Percentiles rank a stretch among this genome's conserved stretches.
These are phyloP conservation scores for Cephalopterus ornatus DNA, from an alignment of 2,113 vertebrate genomes.

Conservation along the genomic window DNA sequence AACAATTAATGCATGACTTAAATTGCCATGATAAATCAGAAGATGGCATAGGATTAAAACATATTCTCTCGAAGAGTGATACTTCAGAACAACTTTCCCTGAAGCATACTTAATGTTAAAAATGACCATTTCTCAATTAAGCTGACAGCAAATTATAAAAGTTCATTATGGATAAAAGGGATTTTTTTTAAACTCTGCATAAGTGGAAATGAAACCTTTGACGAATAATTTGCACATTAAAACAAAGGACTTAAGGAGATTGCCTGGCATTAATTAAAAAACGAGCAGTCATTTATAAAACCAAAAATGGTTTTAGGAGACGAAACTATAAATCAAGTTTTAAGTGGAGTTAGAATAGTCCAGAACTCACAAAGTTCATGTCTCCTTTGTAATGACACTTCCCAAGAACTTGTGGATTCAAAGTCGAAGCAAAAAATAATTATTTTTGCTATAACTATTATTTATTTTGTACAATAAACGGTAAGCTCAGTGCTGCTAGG, in stretches of 20 bases:
- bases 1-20: background rate
- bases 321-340: background rate
- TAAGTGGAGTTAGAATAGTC: background rate
- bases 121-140: background rate
- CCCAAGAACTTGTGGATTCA: background rate
- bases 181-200: background rate
- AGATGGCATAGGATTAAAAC: background rate
- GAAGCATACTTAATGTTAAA: background rate
- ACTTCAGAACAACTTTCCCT: background rate
- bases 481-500: background rate
- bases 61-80: background rate
- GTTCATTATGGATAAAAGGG: background rate
- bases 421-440: background rate
- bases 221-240: background rate
- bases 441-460: background rate
- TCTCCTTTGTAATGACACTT: background rate
- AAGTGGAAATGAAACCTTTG: background rate
- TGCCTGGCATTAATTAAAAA: background rate
- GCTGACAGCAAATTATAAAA: background rate
- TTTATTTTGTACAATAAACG: background rate
- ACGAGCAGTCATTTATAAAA: background rate
- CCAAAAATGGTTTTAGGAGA: background rate
- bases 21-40: background rate
- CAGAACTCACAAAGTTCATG: background rate
- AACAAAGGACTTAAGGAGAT: background rate